Evolutionary conservation across 2,888 invertebrate genomes (phyloP), one percentile per base, ranked within the genome.

Genomic region (Hemistola chrysoprasaria): DNA sequence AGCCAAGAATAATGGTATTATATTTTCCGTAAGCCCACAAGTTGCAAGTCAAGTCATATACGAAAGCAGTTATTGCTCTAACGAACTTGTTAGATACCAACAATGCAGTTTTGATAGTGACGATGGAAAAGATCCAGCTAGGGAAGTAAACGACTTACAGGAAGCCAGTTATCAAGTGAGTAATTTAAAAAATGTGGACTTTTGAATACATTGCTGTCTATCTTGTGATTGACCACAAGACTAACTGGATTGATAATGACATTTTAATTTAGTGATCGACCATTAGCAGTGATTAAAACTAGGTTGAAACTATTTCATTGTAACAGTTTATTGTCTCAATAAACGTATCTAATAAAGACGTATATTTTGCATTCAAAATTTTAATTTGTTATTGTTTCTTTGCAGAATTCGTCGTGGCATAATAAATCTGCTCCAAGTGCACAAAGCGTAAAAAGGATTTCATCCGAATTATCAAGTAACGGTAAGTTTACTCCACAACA

Each of bases 181-280:
- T 41, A 8, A 10, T 33, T 29, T 56, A 22, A 48, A 40, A 9
- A 63, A 63, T 59, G 44, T 71, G 39, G 39, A 51, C 67, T 62
- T 71, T 11, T 37, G 30, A 47, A 42, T 47, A 45, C 27, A n/a
- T n/a, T n/a, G n/a, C n/a, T n/a, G n/a, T 33, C 40, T 62, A 46
- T 45, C 50, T 7, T 47, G 53, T 72, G 64, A 74, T 71, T 77
- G 70, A 81, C 83, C 83, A 62, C 83, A 80, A 58, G 63, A 63
- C n/a, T 51, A 83, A 87, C 86, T 78, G 76, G 87, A 77, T 79
- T 58, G 57, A 28, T 87, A 87, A 87, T 73, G 79, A 71, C 68
- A 71, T 71, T 79, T 83, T 82, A 85, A 86, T 85, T 65, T 70
- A 59, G 59, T 73, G 55, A 56, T 71, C 66, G 62, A 67, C 72